These are phyloP conservation scores for Pterostichus madidus DNA, from an alignment of 2,888 invertebrate genomes.

Conservation along the genomic window DNA sequence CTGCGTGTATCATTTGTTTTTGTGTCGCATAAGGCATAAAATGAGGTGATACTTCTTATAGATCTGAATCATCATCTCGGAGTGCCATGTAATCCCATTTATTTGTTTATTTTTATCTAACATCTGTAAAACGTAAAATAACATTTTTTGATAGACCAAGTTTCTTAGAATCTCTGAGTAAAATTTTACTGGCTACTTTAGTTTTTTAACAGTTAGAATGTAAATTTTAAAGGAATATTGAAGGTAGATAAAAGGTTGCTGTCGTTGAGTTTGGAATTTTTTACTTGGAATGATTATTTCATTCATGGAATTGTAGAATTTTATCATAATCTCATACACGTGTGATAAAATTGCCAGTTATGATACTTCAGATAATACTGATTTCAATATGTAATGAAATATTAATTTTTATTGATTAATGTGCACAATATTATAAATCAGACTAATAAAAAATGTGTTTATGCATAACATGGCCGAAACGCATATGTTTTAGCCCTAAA, in stretches of 20 bases:
- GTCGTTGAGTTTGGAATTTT: neutral
- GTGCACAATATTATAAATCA: no score
- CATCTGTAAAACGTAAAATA: slow-evolving; percentile 2
- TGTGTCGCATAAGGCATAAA: slow-evolving; percentile 9
- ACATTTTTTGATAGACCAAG: neutral
- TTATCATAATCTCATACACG: no score
- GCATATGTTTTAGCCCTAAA: no score
- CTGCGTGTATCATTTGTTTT: neutral
- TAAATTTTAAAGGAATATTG: neutral
- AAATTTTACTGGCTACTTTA: no score
- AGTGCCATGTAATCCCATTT: neutral
- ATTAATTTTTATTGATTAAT: no score
- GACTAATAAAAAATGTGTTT: no score
- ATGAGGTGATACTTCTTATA: slow-evolving; percentile 5
- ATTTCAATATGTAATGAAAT: no score
- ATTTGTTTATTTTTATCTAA: slow-evolving; percentile 16
- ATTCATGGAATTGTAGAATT: neutral
- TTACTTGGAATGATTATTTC: neutral
- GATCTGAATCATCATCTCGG: slow-evolving; percentile 5
- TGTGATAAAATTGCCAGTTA: no score
- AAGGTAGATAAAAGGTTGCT: neutral
- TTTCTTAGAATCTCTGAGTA: neutral
- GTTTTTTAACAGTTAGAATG: no score
- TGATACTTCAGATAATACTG: no score
- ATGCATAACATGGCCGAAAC: no score